Base-by-base conservation (phyloP, 2,888 invertebrate genomes). In the Pemphredon lugubris region DNA sequence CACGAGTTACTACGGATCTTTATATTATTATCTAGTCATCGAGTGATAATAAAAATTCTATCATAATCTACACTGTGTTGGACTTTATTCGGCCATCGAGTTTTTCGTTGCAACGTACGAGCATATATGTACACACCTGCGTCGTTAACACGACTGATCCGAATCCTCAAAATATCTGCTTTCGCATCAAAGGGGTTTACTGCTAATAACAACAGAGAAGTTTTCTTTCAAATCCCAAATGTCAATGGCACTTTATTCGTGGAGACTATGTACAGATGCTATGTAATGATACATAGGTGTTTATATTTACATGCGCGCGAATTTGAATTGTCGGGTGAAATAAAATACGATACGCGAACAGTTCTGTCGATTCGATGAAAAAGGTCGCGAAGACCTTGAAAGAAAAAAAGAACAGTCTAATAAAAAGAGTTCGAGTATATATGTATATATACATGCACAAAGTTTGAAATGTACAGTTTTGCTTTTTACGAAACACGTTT, bases 1-100 rank as follows among this genome's bases (percentile, higher is more conserved):
- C 83, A 87, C 83, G 83, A 86, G 85, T 87, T 87, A 88, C 85
- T 88, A 87, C 85, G 86, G 73, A 88, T 87, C 88, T 88, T 88
- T 88, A 87, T 88, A 88, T 88, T 88, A 88, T 87, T 87, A 87
- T 88, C 88, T 88, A 88, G 88, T 88, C 89, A 88, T 86, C 85
- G 83, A 88, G 87, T 87, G 88, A 88, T 88, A 88, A 88, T 88
- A 88, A 88, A 87, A 87, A 87, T 86, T 88, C 77, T 86, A 87
- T 87, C 86, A 86, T 88, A 88, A 88, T 84, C 86, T 84, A 85
- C 68, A 59, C 53, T 40, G 34, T 53, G 44, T 5, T 45, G 48
- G 55, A 23, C 14, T 58, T 66, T 34, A 11, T 61, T 48, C 20
- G 11, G 26, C n/a, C 34, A 6, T 37, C 40, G 20, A 32, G 20